These are phyloP conservation scores for Drosophila nr. fundita DNA, from an alignment of 2,888 invertebrate species.

Conservation along the genomic window DNA sequence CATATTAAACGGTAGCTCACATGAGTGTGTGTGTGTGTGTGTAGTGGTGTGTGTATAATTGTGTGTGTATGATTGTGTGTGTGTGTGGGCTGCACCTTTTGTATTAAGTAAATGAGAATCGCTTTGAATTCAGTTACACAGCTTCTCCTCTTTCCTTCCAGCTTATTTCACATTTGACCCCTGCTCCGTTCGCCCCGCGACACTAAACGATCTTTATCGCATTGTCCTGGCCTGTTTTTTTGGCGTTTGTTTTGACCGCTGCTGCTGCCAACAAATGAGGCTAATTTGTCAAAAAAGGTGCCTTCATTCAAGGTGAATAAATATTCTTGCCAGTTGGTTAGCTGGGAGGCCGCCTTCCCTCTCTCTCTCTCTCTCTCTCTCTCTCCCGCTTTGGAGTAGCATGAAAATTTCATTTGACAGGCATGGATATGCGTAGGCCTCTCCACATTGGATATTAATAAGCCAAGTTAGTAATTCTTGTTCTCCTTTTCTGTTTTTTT, in stretches of 20 bases:
- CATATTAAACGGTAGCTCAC: conserved; percentile 60
- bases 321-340: conserved; percentile 30
- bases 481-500: conserved; percentile 4
- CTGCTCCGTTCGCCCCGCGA: neutral
- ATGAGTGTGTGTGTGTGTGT: neutral
- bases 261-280: conserved; percentile 81
- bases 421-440: conserved; percentile 55
- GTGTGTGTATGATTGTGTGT: conserved; percentile 4
- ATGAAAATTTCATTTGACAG: conserved; percentile 79
- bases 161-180: conserved; percentile 15
- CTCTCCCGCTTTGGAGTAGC: conserved; percentile 23
- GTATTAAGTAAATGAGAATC: conserved; percentile 59
- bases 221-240: conserved; percentile 57
- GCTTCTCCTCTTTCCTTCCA: conserved; percentile 21
- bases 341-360: conserved; percentile 1
- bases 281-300: conserved; percentile 82
- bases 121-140: conserved; percentile 48
- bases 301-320: conserved; percentile 38
- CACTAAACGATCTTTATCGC: conserved; percentile 73
- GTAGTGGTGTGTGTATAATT: neutral
- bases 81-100: conserved; percentile 45
- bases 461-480: conserved; percentile 57
- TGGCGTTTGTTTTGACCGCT: conserved; percentile 81
- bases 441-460: conserved; percentile 62
- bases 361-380: neutral